Base-by-base conservation (phyloP, 2,113 vertebrate genomes). In the Mobula birostris region DNA sequence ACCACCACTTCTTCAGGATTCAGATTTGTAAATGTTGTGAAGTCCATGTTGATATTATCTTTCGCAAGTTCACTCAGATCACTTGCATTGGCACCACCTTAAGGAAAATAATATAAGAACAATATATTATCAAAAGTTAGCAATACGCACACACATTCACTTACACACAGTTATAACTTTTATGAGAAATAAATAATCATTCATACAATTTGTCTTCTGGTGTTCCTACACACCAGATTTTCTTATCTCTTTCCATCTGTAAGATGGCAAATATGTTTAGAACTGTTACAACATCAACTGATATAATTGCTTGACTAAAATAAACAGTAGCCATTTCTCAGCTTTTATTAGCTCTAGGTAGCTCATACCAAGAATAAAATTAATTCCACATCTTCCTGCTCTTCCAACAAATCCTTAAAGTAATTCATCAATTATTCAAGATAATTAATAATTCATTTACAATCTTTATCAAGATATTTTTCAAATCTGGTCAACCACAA, bases 1-100 rank as follows among this genome's bases (percentile, higher is more conserved):
- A 95, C 95, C 94, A 90, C 61, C 9, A 94, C 90, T 94, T 94
- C 94, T 68, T 70, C 29, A 0, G 95, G 94, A 70, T 94, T 95
- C 63, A 95, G 95, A 40, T 2, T 7, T 90, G 68, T 90, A 94
- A 95, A 95, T 21, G 79, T 87, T n/a, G 32, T n/a, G 15, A 95
- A 27, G 56, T 94, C 94, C 95, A 95, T 95, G 70, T 94, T 94
- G 56, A 94, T 90, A 1, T 5, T 32, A 76, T n/a, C 27, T 11
- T 27, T 70, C 2, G 94, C 94, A 92, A 94, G 90, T n/a, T 58
- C 7, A 14, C 90, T 83, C 6, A 95, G 58, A 83, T 95, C 95
- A 2, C 12, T 11, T 87, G 88, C 5, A 36, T 19, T 78, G 21
- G 95, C 94, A 27, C 95, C 95, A 40, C 74, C 95, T 95, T 56